phyloP scores from a whole-genome alignment of 2,888 invertebrate species.

The Druceiella hillmani region DNA sequence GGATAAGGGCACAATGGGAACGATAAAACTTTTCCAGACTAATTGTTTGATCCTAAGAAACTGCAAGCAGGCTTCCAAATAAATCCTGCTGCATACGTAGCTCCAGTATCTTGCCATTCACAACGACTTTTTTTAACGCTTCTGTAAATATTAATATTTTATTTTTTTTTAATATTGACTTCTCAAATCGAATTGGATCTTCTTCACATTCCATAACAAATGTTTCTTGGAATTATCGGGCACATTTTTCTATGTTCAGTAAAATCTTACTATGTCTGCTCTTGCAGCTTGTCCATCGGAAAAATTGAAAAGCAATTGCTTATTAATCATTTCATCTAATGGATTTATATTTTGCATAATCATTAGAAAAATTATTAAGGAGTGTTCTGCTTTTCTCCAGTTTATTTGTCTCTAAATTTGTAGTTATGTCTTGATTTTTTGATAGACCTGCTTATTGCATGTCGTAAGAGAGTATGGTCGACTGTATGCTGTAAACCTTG shows the following conservation, averaged over 20 bases:
- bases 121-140: too few relatives aligned
- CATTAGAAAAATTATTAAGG: background rate
- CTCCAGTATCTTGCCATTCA: too few relatives aligned
- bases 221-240: background rate
- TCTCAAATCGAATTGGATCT: background rate
- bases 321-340: background rate
- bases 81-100: too few relatives aligned
- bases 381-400: background rate
- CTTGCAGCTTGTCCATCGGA: background rate
- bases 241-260: background rate
- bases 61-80: too few relatives aligned
- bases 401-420: background rate
- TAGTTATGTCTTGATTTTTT: slow-evolving; percentile 20
- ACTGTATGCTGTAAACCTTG: slow-evolving; percentile 22
- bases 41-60: too few relatives aligned
- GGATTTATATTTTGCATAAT: background rate
- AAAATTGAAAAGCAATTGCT: background rate
- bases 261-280: background rate
- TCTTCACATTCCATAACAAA: background rate
- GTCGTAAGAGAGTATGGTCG: slow-evolving; percentile 17
- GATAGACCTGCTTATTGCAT: slow-evolving; percentile 10
- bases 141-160: too few relatives aligned
- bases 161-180: background rate
- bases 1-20: too few relatives aligned
- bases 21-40: too few relatives aligned